Percentiles rank a stretch among this genome's conserved stretches.
These are phyloP conservation scores for Aromia moschata DNA, from an alignment of 2,888 invertebrate genomes.

Conservation along the genomic window DNA sequence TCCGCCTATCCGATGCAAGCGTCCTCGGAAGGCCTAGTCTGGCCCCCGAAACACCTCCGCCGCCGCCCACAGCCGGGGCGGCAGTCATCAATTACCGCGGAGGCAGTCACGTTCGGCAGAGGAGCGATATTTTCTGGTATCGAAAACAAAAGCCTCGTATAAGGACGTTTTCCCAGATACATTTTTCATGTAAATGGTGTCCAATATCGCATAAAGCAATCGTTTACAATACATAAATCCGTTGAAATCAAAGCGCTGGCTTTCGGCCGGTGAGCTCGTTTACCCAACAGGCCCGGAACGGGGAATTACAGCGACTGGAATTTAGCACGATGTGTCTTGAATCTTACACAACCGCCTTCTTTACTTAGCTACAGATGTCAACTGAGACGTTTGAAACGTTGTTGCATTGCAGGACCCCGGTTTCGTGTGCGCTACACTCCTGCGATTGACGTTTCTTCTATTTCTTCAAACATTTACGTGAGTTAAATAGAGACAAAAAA, in stretches of 20 bases:
- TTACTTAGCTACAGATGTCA: too few species aligned
- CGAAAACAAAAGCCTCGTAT: slow-evolving; percentile 64
- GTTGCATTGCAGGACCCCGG: too few species aligned
- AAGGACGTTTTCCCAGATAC: slow-evolving; percentile 63
- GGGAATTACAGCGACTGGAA: slow-evolving; percentile 11
- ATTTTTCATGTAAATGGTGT: slow-evolving; percentile 66
- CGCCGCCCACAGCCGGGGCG: slow-evolving; percentile 42
- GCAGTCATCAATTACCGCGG: slow-evolving; percentile 62
- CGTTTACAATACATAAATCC: slow-evolving; percentile 66
- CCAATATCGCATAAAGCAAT: slow-evolving; percentile 66
- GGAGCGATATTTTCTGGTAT: slow-evolving; percentile 64
- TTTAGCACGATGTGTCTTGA: too few species aligned
- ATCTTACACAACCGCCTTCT: too few species aligned
- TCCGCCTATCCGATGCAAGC: too few species aligned
- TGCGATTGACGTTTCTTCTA: too few species aligned
- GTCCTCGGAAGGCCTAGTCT: slow-evolving; percentile 38
- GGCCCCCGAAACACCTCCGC: slow-evolving; percentile 33
- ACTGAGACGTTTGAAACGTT: too few species aligned
- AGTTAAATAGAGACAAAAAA: too few species aligned
- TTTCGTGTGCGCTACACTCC: too few species aligned
- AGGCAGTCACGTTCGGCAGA: slow-evolving; percentile 61
- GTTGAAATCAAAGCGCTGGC: slow-evolving; percentile 63
- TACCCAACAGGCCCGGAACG: slow-evolving; percentile 51
- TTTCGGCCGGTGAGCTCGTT: slow-evolving; percentile 56
- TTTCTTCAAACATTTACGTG: too few species aligned